Evolutionary conservation across 2,888 invertebrate species (phyloP), one percentile per base, ranked within the genome.

Genomic region (Aphodius sticticus): DNA sequence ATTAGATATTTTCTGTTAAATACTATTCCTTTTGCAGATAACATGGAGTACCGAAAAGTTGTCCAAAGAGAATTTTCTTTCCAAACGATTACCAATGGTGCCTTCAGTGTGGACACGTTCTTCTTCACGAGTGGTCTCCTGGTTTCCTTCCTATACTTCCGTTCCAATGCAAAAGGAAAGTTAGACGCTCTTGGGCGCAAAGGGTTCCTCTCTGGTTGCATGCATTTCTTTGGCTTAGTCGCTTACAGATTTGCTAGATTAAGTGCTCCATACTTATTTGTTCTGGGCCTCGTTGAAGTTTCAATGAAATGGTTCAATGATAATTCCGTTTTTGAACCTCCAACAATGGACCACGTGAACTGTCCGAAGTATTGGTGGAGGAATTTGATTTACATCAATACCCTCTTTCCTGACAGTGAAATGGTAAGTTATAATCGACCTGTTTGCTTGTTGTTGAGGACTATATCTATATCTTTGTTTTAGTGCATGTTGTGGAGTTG

Each of bases 401-500:
- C 96, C 0, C 90, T 96, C 16, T 96, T 95, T 87, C 96, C 96
- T 0, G 95, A 95, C 9, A 94, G 95, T 36, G 94, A 96, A 89
- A 96, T 96, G 96, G 96, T 96, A 88, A 90, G 88, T 84, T 76
- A 15, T 26, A 35, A 14, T 69, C n/a, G 16, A 76, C 70, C 0
- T 72, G n/a, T 16, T 36, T 76, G 14, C 14, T 74, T 75, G 36
- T 70, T 38, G 15, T 70, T 14, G 70, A 26, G 12, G 36, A 77
- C 14, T 36, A 53, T 75, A n/a, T 77, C 35, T 76, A 16, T 35
- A 70, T 77, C 82, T 76, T 81, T 80, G 81, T 90, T 90, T 72
- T 90, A 96, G 96, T 96, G 96, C 87, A 96, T 96, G 96, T 88
- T 96, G 69, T 96, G 96, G 96, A 96, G 96, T 90, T 96, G 96